These are phyloP conservation scores for Lycopodina hypogea DNA, from an alignment of 37 sponge, comb jelly and placozoan genomes.

Conservation along the genomic window DNA sequence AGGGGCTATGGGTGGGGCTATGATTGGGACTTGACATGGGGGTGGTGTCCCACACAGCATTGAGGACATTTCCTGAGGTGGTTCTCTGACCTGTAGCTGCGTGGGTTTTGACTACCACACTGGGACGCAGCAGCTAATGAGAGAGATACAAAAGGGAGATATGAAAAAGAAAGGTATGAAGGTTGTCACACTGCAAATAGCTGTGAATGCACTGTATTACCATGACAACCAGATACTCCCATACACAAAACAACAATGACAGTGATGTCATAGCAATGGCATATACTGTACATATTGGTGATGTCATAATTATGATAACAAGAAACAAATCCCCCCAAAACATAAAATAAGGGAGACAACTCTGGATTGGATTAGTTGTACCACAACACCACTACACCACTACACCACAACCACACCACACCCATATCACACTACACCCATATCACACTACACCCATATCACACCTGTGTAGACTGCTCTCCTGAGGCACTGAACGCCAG, in stretches of 20 bases:
- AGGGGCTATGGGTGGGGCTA: background rate
- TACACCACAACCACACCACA: too few species aligned
- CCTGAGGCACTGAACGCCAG: too few species aligned
- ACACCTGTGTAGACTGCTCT: too few species aligned
- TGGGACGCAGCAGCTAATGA: slow-evolving; percentile 10
- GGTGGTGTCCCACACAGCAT: slow-evolving; percentile 37
- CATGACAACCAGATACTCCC: background rate
- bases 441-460: too few species aligned
- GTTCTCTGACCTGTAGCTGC: slow-evolving; percentile 55
- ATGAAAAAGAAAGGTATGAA: background rate
- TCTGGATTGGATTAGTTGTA: too few species aligned
- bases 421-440: too few species aligned
- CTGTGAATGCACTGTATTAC: too few species aligned
- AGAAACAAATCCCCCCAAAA: too few species aligned
- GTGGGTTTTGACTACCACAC: slow-evolving; percentile 48
- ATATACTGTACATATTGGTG: too few species aligned
- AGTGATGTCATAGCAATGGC: background rate
- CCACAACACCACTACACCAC: too few species aligned
- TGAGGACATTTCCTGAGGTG: slow-evolving; percentile 33
- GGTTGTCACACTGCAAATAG: background rate
- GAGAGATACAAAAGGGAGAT: background rate
- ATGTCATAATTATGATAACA: too few species aligned
- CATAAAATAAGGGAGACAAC: too few species aligned
- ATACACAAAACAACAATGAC: background rate
- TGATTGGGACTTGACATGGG: background rate